These are phyloP conservation scores for Tiliacea citrago DNA, from an alignment of 2,888 invertebrate species.

Conservation along the genomic window DNA sequence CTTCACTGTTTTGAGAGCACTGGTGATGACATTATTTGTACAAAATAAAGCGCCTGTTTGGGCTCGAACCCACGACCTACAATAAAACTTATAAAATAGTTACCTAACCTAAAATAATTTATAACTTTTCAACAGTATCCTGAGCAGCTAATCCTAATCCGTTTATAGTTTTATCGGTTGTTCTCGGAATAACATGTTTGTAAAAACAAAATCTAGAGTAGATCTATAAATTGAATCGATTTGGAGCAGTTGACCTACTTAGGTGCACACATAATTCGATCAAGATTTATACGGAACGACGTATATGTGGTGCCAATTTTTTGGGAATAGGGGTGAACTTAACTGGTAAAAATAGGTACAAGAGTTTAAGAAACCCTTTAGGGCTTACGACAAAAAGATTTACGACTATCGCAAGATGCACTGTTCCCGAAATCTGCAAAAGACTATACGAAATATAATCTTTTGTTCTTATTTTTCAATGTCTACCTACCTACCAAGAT, in stretches of 20 bases:
- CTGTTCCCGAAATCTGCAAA: not conserved
- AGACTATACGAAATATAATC: not conserved
- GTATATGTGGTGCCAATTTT: not conserved
- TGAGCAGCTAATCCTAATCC: not conserved
- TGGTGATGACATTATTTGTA: no score
- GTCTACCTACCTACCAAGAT: not conserved
- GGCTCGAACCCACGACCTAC: no score
- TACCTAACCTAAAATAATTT: no score
- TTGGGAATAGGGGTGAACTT: not conserved
- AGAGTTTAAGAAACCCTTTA: not conserved
- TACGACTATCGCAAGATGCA: not conserved
- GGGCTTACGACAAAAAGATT: not conserved
- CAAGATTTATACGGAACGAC: not conserved
- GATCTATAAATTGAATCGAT: slow-evolving; percentile 34
- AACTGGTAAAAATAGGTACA: no score
- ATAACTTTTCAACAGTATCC: not conserved
- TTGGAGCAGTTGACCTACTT: slow-evolving; percentile 25
- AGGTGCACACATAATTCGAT: not conserved
- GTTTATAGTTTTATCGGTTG: slow-evolving; percentile 12
- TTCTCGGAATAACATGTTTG: slow-evolving; percentile 11
- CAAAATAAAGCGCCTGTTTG: no score
- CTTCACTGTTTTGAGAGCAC: no score
- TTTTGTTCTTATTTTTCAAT: not conserved
- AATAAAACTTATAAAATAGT: slow-evolving; percentile 11
- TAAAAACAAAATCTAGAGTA: slow-evolving; percentile 32